Conservation (phyloP, 2,113 vertebrate genomes). For the Chaenocephalus aceratus region DNA sequence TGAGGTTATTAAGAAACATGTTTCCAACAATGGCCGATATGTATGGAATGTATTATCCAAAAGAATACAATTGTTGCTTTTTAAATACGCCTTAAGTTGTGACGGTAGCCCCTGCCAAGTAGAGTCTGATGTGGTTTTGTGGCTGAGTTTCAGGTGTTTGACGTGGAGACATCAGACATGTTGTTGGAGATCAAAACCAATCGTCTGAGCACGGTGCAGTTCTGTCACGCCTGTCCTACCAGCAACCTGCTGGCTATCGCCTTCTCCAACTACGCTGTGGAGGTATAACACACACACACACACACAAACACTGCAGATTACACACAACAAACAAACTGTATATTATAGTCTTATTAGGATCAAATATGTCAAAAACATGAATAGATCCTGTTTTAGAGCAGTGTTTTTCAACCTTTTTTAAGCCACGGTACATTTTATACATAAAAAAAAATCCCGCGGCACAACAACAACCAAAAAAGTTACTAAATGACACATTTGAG, state of each 20-base stretch:
- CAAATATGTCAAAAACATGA: not conserved
- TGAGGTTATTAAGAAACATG: too few species aligned
- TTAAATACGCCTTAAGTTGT: not conserved
- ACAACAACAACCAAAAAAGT: too few species aligned
- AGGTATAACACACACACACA: conserved; percentile 80
- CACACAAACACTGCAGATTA: too few species aligned
- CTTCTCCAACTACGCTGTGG: conserved; percentile 92
- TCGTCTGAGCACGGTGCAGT: conserved; percentile 90
- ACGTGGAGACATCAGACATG: conserved; percentile 80
- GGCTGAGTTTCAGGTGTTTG: conserved; percentile 86
- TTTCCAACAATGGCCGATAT: too few species aligned
- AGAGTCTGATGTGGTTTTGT: conserved; percentile 1
- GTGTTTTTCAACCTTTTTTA: too few species aligned
- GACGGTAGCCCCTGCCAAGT: not conserved
- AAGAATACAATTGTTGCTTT: not conserved
- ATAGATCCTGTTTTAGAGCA: too few species aligned
- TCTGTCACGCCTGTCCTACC: conserved; percentile 90
- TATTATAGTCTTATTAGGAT: not conserved
- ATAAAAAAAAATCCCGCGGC: too few species aligned
- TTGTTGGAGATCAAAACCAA: conserved; percentile 86
- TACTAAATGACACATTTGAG: too few species aligned
- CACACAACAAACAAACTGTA: not conserved
- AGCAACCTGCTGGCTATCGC: conserved; percentile 91
- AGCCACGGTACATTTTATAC: too few species aligned
- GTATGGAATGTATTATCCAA: not conserved